Evolutionary conservation across 2,797 vertebrate species (phyloP), one percentile per base, ranked within the genome.

Genomic region (Streptopelia turtur): DNA sequence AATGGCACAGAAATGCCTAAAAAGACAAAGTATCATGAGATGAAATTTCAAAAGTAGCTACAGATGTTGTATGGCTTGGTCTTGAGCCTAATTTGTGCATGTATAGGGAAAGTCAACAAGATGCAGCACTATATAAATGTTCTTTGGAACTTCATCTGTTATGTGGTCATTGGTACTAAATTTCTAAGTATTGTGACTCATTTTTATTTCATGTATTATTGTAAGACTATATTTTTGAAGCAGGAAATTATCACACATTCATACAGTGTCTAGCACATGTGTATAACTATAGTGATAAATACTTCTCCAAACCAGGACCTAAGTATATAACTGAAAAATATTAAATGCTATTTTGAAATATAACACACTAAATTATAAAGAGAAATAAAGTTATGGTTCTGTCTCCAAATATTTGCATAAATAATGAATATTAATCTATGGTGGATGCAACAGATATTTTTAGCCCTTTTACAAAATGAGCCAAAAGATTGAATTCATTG

Each of bases 31-130:
- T 74, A 41, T 43, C 4, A n/a, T 13, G 6, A 25, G 11, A 60
- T 22, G 24, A 90, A 69, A 86, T 86, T 91, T 84, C 27, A 27
- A 60, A 92, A 91, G 25, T 66, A 88, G 35, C 4, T 23, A 6
- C 5, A 39, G 63, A 20, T 27, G 16, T 11, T 41, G 6, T 23
- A 28, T 64, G 27, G 1, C 12, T 86, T 72, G 28, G 10, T 79
- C 43, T 76, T 25, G 23, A 95, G 16, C 15, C 41, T 56, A 43
- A 30, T 8, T 49, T 57, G 6, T 50, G 5, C 8, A 12, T n/a
- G 4, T 31, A 30, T 18, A 20, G 12, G 27, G 17, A 89, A 86
- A 76, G 39, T 45, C 33, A 87, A 45, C 2, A 39, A 64, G 45
- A 55, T 30, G 13, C 27, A 76, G 10, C 8, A 8, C 27, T 75